phyloP scores from a whole-genome alignment of 2,797 vertebrate species.

The Hirundo rustica region DNA sequence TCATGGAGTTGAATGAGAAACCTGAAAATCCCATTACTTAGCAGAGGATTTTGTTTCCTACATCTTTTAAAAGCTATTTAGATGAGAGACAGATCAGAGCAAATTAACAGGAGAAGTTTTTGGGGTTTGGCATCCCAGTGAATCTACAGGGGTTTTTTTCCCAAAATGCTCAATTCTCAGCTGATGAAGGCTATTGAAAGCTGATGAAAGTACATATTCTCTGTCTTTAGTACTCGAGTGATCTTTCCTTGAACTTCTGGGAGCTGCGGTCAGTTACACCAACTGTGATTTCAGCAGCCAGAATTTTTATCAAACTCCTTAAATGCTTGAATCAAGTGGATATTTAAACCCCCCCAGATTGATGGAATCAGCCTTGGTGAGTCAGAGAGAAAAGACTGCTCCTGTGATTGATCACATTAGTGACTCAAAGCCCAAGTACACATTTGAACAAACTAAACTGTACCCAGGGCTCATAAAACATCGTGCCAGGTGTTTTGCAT shows the following conservation, averaged over 20 bases:
- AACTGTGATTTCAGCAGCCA: neutral
- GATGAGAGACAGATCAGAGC: neutral
- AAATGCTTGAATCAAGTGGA: neutral
- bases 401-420: neutral
- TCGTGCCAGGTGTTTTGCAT: neutral
- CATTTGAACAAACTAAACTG: neutral
- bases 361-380: neutral
- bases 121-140: neutral
- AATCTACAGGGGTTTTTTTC: neutral
- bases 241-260: neutral
- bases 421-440: slow-evolving; percentile 38
- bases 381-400: slow-evolving; percentile 12
- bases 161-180: neutral
- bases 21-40: neutral
- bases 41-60: neutral
- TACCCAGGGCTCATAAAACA: neutral
- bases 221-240: neutral
- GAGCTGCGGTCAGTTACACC: neutral
- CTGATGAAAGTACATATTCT: neutral
- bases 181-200: neutral
- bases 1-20: neutral
- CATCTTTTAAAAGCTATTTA: neutral
- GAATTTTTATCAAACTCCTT: neutral
- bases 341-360: neutral
- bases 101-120: neutral